These are phyloP conservation scores for Diachasma alloeum DNA, from an alignment of 1,140 invertebrate species.

Conservation along the genomic window DNA sequence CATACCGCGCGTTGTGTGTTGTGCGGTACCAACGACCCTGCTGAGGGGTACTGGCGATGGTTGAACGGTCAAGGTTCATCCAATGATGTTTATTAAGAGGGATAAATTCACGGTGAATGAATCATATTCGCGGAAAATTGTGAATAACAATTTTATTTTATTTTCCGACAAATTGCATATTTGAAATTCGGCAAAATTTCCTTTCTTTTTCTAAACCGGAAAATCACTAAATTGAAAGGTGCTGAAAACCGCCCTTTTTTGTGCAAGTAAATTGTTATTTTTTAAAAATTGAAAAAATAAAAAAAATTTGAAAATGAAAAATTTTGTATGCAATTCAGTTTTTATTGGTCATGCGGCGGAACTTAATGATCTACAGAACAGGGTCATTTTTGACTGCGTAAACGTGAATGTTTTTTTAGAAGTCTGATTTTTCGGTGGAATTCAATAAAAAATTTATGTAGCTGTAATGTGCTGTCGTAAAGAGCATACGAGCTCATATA, in stretches of 20 bases:
- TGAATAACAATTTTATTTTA: not conserved
- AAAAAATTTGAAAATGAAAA: too few relatives aligned
- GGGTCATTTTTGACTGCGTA: too few relatives aligned
- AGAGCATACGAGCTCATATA: not conserved
- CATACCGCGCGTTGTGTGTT: not conserved
- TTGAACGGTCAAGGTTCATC: constrained; percentile 4
- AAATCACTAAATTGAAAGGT: too few relatives aligned
- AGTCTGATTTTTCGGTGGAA: not conserved
- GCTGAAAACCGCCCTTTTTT: too few relatives aligned
- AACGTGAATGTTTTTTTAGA: not conserved
- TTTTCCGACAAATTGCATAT: too few relatives aligned
- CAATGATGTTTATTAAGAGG: not conserved
- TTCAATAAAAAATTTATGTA: not conserved
- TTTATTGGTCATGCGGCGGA: too few relatives aligned
- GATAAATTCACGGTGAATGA: not conserved
- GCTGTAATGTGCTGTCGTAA: not conserved
- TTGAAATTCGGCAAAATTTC: too few relatives aligned
- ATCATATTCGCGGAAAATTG: not conserved
- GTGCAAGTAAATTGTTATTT: too few relatives aligned
- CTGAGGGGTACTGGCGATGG: not conserved
- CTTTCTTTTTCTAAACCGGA: too few relatives aligned
- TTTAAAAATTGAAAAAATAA: too few relatives aligned
- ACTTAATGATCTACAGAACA: too few relatives aligned
- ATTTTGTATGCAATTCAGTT: too few relatives aligned
- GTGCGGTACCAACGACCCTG: constrained; percentile 2